Base-by-base conservation (phyloP, 2,797 vertebrate species). In the Acanthurus leucopareius region DNA sequence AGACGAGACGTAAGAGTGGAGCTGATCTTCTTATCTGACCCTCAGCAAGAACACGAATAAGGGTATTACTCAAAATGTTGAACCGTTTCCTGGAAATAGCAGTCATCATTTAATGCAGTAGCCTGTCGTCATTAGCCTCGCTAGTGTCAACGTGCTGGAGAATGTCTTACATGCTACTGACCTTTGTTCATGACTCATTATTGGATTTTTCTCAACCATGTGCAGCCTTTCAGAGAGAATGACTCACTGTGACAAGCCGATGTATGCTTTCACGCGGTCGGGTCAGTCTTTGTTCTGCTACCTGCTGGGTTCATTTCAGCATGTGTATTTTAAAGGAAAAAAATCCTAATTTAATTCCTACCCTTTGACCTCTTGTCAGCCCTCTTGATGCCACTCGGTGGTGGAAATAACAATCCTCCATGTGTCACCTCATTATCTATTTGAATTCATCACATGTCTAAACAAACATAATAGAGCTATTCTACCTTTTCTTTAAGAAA, bases 281-380 rank as follows among this genome's bases (percentile, higher is more conserved):
- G 15, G 48, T 28, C 20, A 7, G 20, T 56, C 25, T 77, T 45
- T 19, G 51, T 76, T 25, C 45, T 11, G 9, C 69, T 51, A 59
- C 88, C 85, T 74, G 82, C 84, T 91, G 90, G 17, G 57, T 56
- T 85, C 52, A 84, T 83, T 86, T 84, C 69, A 77, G 42, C 64
- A 1, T 40, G 59, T 4, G 73, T 75, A 85, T 63, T 76, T 60
- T 54, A 4, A 73, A 67, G 38, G 22, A 72, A 65, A 48, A 73
- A 5, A 48, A 48, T 14, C 22, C 13, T 2, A 16, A 51, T 28
- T 73, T 25, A 63, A 58, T 79, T 79, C 54, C 69, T 57, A 71
- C 25, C 73, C 83, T 76, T 51, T 82, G 77, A 83, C 71, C 81
- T 61, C 52, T 16, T 16, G 35, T 61, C 44, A 69, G 51, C 62